Conservation (phyloP, 30 jellyfish, hydroid and myxozoan species). For the Aurelia coerulea region DNA sequence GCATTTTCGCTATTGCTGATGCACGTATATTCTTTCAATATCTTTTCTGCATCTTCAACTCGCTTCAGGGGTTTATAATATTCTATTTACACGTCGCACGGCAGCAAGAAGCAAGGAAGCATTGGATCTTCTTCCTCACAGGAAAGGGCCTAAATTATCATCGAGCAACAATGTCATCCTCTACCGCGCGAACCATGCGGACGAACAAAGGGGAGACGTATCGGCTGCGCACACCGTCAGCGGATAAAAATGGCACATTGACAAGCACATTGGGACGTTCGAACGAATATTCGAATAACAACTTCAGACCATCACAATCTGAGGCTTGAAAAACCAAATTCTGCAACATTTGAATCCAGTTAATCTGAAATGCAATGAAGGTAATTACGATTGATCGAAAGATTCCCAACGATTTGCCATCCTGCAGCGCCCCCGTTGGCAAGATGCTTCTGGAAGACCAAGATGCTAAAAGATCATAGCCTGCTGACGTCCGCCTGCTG, state of each 20-base stretch:
- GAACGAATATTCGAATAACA: neutral
- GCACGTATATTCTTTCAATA: constrained; percentile 57
- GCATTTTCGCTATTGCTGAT: constrained; percentile 62
- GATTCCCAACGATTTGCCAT: too few species aligned
- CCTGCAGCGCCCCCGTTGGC: too few species aligned
- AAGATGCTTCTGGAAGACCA: too few species aligned
- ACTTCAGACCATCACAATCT: too few species aligned
- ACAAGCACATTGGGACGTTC: neutral
- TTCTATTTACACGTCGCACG: constrained; percentile 59
- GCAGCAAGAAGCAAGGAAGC: constrained; percentile 48
- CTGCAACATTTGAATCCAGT: too few species aligned
- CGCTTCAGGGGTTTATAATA: constrained; percentile 60
- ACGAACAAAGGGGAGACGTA: neutral
- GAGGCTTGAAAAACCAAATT: too few species aligned
- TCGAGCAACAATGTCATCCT: constrained; percentile 32
- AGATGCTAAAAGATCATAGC: too few species aligned
- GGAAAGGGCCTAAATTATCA: constrained; percentile 63
- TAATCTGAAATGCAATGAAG: too few species aligned
- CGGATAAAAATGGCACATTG: neutral
- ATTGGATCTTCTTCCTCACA: constrained; percentile 49
- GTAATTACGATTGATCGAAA: too few species aligned
- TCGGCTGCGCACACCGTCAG: neutral
- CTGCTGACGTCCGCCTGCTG: too few species aligned
- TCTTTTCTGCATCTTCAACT: constrained; percentile 61
- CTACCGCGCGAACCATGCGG: neutral